A percentile compares a stretch with the other conserved stretches of the same genome.
phyloP scores from a whole-genome alignment of 2,797 vertebrate genomes.

The Pangasius sanitwongsei region DNA sequence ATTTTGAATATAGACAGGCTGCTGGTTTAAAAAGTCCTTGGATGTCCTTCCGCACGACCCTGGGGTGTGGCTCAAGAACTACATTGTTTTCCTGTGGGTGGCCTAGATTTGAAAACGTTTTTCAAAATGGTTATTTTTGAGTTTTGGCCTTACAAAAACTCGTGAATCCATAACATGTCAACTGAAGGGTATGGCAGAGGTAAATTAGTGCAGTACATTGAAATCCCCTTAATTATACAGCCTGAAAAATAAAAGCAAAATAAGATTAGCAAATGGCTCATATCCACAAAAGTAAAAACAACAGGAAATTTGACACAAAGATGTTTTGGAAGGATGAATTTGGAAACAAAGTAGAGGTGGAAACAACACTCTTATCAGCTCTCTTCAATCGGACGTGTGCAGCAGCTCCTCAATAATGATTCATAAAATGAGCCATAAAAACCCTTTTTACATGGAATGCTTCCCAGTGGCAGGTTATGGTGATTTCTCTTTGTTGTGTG shows the following conservation, averaged over 20 bases:
- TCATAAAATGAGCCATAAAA: conserved; percentile 18
- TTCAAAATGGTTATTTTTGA: background rate
- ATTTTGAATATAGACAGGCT: conserved; percentile 57
- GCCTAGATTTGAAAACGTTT: too few relatives aligned
- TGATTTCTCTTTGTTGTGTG: conserved; percentile 22
- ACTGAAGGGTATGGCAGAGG: background rate
- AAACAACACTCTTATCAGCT: conserved; percentile 47
- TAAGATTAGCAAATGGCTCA: background rate
- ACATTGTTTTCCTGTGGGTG: conserved; percentile 57
- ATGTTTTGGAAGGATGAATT: conserved; percentile 50
- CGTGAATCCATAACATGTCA: background rate
- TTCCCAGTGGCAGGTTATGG: background rate
- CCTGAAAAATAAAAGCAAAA: background rate
- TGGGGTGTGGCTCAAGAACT: conserved; percentile 61
- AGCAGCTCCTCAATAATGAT: background rate
- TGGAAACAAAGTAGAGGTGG: conserved; percentile 20
- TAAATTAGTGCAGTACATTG: background rate
- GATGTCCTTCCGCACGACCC: background rate
- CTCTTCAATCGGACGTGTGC: conserved; percentile 5
- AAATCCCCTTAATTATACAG: background rate
- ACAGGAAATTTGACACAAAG: conserved; percentile 50
- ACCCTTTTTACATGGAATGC: background rate
- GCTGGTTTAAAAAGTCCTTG: background rate
- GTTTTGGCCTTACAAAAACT: conserved; percentile 45
- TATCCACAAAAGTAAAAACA: conserved; percentile 16